These are phyloP conservation scores for Syngnathus acus DNA, from an alignment of 2,797 vertebrate species.

Conservation along the genomic window DNA sequence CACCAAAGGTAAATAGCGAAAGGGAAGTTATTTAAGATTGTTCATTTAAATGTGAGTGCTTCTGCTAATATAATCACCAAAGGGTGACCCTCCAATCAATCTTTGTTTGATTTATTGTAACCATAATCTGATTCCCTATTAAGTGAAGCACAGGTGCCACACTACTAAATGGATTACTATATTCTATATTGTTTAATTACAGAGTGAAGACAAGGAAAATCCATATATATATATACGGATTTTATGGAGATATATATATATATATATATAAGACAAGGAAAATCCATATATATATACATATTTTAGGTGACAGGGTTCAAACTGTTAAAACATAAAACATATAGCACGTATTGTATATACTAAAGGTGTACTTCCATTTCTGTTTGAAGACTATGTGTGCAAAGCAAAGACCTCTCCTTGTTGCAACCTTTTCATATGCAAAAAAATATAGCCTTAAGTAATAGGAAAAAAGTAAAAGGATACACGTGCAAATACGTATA, in stretches of 20 bases:
- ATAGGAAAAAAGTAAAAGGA: no score
- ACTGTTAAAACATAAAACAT: no score
- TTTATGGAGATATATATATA: no score
- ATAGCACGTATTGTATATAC: no score
- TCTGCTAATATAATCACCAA: slow-evolving; percentile 65
- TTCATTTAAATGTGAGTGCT: slow-evolving; percentile 71
- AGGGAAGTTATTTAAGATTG: slow-evolving; percentile 65
- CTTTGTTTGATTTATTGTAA: slow-evolving; percentile 61
- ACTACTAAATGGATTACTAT: slow-evolving; percentile 24
- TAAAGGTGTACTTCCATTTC: no score
- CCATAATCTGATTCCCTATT: slow-evolving; percentile 52
- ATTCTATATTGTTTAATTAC: no score
- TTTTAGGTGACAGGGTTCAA: no score
- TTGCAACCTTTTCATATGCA: background rate
- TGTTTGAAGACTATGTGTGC: background rate
- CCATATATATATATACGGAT: no score
- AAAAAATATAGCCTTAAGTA: background rate
- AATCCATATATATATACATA: no score
- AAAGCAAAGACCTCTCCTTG: background rate
- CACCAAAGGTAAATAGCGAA: slow-evolving; percentile 72
- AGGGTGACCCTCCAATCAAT: slow-evolving; percentile 59
- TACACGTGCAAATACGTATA: background rate
- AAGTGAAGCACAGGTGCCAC: slow-evolving; percentile 39
- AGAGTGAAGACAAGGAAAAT: no score
- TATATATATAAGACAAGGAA: no score